A percentile compares a stretch with the other conserved stretches of the same genome.
These are phyloP conservation scores for Melanotaenia pygmaea DNA, from an alignment of 2,797 vertebrate species.

Conservation along the genomic window DNA sequence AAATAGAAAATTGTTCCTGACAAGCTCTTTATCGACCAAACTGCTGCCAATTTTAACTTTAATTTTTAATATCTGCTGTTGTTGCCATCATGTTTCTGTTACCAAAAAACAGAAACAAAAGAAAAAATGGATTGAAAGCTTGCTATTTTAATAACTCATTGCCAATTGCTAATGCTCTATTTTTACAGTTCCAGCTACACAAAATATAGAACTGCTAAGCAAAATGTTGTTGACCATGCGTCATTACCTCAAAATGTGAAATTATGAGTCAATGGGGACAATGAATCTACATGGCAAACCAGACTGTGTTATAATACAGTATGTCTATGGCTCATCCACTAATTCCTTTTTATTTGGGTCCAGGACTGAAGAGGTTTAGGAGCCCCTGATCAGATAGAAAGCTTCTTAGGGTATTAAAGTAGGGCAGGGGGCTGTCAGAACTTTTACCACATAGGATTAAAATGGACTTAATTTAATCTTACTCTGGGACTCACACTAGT, in stretches of 20 bases:
- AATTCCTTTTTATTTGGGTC: conserved; percentile 59
- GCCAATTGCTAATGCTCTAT: conserved; percentile 53
- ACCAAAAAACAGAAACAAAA: conserved; percentile 1
- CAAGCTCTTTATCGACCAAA: not conserved
- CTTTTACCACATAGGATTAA: conserved; percentile 69
- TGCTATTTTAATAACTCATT: conserved; percentile 46
- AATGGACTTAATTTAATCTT: conserved; percentile 66
- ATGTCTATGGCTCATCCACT: conserved; percentile 35
- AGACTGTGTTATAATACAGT: conserved; percentile 5
- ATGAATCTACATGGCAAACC: conserved; percentile 36
- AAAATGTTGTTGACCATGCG: conserved; percentile 20
- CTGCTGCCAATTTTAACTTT: not conserved
- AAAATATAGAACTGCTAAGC: conserved; percentile 15
- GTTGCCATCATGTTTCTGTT: conserved; percentile 9
- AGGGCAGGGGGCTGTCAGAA: conserved; percentile 62
- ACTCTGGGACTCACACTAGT: conserved; percentile 44
- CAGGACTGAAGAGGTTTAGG: conserved; percentile 49
- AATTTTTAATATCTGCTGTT: conserved; percentile 17
- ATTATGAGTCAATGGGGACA: conserved; percentile 31
- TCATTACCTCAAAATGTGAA: conserved; percentile 41
- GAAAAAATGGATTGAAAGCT: conserved; percentile 34
- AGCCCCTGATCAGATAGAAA: conserved; percentile 68
- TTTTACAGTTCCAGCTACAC: conserved; percentile 39
- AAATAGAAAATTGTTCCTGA: not conserved
- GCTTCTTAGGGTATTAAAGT: conserved; percentile 70